phyloP scores from a whole-genome alignment of 2,888 invertebrate species.

The Homarus gammarus region DNA sequence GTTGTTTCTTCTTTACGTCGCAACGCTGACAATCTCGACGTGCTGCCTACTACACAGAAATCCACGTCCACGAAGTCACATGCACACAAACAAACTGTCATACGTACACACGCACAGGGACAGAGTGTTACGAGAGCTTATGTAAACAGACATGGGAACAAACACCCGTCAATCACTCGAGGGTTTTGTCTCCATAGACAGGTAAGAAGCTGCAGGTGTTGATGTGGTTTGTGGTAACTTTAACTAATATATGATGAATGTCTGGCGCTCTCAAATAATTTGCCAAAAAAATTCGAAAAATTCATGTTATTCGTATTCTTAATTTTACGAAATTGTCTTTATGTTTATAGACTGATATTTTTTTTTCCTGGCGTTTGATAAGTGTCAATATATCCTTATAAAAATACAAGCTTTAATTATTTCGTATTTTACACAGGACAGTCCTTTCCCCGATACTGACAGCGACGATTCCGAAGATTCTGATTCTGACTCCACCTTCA shows the following conservation, averaged over 20 bases:
- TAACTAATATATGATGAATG: no score
- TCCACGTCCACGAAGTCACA: neutral
- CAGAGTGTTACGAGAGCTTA: slow-evolving; percentile 4
- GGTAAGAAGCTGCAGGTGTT: slow-evolving; percentile 16
- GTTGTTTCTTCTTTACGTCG: slow-evolving; percentile 53
- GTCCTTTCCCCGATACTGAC: slow-evolving; percentile 44
- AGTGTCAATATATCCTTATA: no score
- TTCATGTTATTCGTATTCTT: no score
- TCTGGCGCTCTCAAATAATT: no score
- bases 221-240: neutral
- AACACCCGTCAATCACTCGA: slow-evolving; percentile 24
- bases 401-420: neutral
- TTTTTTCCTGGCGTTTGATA: no score
- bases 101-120: slow-evolving; percentile 1
- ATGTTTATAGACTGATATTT: no score
- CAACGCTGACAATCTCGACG: slow-evolving; percentile 46
- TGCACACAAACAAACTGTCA: slow-evolving; percentile 7
- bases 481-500: slow-evolving; percentile 64
- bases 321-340: no score
- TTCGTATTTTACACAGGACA: slow-evolving; percentile 32
- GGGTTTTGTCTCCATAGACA: slow-evolving; percentile 52
- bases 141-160: slow-evolving; percentile 2
- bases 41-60: slow-evolving; percentile 29
- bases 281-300: no score
- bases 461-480: slow-evolving; percentile 49